phyloP scores from a whole-genome alignment of 2,113 vertebrate species.

The Erythrocercus mccallii region DNA sequence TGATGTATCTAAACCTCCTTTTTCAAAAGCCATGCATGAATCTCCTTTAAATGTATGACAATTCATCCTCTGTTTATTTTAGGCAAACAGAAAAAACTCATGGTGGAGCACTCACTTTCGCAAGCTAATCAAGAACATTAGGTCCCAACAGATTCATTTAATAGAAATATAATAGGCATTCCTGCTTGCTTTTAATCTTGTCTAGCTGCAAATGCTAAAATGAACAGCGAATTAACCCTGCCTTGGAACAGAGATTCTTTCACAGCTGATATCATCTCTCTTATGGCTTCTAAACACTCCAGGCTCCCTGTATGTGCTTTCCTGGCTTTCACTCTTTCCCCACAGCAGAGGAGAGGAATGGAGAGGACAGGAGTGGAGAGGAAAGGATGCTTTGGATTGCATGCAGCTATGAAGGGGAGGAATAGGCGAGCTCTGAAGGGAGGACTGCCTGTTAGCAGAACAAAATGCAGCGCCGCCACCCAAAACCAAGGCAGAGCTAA shows the following conservation, averaged over 20 bases:
- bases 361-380: slow-evolving; percentile 8
- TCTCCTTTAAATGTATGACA: slow-evolving; percentile 66
- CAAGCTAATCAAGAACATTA: slow-evolving; percentile 78
- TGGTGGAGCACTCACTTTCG: slow-evolving; percentile 58
- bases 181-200: slow-evolving; percentile 74
- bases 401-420: slow-evolving; percentile 55
- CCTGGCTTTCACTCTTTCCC: slow-evolving; percentile 55
- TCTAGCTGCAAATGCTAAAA: slow-evolving; percentile 72
- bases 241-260: slow-evolving; percentile 71
- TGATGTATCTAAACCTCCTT: slow-evolving; percentile 30
- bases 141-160: slow-evolving; percentile 76
- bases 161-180: slow-evolving; percentile 80
- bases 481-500: slow-evolving; percentile 29
- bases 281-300: slow-evolving; percentile 66
- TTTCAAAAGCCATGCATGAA: slow-evolving; percentile 46
- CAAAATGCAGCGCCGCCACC: neutral
- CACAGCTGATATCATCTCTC: slow-evolving; percentile 73
- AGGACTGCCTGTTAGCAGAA: slow-evolving; percentile 46
- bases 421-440: slow-evolving; percentile 59
- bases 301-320: slow-evolving; percentile 58
- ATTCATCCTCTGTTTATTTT: slow-evolving; percentile 76
- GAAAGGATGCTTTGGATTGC: slow-evolving; percentile 14
- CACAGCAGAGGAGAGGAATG: slow-evolving; percentile 41
- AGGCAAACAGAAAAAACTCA: slow-evolving; percentile 76
- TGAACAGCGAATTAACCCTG: slow-evolving; percentile 80